phyloP scores from a whole-genome alignment of 2,797 vertebrate genomes.

The Furcifer pardalis region DNA sequence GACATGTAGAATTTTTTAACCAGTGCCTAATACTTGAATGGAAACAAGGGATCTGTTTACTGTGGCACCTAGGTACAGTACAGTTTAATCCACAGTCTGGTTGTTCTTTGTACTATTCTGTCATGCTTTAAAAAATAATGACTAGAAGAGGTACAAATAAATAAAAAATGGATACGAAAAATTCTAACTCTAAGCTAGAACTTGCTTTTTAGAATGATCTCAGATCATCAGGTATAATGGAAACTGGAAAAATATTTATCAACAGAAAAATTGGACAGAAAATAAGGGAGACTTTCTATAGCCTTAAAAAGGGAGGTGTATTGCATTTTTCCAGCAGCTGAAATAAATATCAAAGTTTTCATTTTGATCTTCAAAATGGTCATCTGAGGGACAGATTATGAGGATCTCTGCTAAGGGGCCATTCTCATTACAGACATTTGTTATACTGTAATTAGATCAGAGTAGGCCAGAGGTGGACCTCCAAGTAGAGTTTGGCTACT shows the following conservation, averaged over 20 bases:
- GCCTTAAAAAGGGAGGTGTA: not conserved
- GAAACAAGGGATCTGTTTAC: not conserved
- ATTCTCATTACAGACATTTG: not conserved
- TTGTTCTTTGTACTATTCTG: not conserved
- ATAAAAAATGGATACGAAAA: not conserved
- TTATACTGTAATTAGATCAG: not conserved
- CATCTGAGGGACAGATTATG: not conserved
- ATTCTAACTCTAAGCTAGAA: not conserved
- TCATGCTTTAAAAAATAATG: not conserved
- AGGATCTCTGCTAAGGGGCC: not conserved
- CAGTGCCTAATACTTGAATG: not conserved
- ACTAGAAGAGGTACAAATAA: not conserved
- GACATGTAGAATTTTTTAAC: not conserved
- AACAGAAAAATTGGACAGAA: not conserved
- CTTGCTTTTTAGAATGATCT: not conserved
- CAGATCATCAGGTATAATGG: not conserved
- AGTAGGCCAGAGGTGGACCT: not conserved
- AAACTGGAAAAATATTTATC: not conserved
- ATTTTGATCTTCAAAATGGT: conserved; percentile 21
- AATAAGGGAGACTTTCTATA: not conserved
- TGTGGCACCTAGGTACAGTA: conserved; percentile 1
- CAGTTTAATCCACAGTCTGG: not conserved
- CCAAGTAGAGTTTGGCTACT: not conserved
- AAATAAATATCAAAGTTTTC: not conserved
- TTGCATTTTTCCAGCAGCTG: conserved; percentile 11